These are phyloP conservation scores for Xiphophorus hellerii DNA, from an alignment of 2,113 vertebrate species.

Conservation along the genomic window DNA sequence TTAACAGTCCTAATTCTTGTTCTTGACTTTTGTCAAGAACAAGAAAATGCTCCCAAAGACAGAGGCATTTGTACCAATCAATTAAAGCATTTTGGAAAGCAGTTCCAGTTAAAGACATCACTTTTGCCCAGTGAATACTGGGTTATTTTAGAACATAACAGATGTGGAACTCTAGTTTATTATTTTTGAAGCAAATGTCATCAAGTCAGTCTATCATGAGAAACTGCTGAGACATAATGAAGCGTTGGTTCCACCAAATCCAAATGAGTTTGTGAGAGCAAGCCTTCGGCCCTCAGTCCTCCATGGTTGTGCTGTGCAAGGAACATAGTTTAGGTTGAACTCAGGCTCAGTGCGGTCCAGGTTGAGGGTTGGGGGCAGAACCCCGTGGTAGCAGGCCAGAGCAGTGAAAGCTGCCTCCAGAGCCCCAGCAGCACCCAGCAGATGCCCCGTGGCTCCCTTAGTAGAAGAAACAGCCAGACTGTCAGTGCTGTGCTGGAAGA, in stretches of 20 bases:
- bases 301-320: constrained; percentile 88
- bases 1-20: too few relatives aligned
- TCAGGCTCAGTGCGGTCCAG: constrained; percentile 88
- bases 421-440: constrained; percentile 93
- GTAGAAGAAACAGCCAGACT: constrained; percentile 91
- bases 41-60: too few relatives aligned
- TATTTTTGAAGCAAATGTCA: too few relatives aligned
- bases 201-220: constrained; percentile 42
- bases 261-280: constrained; percentile 94
- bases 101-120: too few relatives aligned
- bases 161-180: too few relatives aligned
- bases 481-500: constrained; percentile 81
- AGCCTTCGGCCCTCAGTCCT: constrained; percentile 76
- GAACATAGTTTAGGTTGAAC: constrained; percentile 94
- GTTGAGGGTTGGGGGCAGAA: constrained; percentile 93
- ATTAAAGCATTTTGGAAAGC: too few relatives aligned
- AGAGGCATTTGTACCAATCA: too few relatives aligned
- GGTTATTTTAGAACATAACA: too few relatives aligned
- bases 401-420: constrained; percentile 92
- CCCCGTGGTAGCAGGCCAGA: constrained; percentile 88
- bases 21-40: too few relatives aligned
- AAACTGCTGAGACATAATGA: constrained; percentile 89
- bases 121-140: too few relatives aligned
- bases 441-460: constrained; percentile 94
- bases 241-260: constrained; percentile 96